Base-by-base conservation (phyloP, 2,113 vertebrate species). In the Mesitornis unicolor region DNA sequence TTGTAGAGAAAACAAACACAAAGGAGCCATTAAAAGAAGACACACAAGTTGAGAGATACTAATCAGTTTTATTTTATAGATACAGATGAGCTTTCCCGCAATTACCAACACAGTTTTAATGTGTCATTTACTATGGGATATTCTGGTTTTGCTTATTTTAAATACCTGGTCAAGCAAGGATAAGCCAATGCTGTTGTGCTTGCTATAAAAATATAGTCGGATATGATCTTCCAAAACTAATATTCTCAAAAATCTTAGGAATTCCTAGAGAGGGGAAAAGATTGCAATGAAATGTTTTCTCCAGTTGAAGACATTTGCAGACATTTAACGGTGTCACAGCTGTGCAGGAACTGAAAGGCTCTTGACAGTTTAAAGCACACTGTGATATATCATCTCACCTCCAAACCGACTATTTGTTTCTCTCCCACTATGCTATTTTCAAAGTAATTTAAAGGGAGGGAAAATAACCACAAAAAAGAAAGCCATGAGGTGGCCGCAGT, bases 41-140 rank as follows among this genome's bases (percentile, higher is more conserved):
- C 93, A 95, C 89, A 74, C 56, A 95, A 79, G 89, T 95, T 92
- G 95, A 96, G 97, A 97, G 97, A 98, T 97, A 97, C 56, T 78
- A 90, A 97, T 95, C 94, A 93, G 81, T 91, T 98, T 98, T 98
- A 98, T 98, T 98, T 97, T 95, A 98, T 97, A 98, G 98, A 97
- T 97, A 97, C 97, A 98, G 94, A 98, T 96, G 97, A 97, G 51
- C 83, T 98, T 95, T 96, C 94, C 95, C 54, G 57, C 97, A 97
- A 95, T 97, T 95, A 97, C 89, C 95, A 96, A 97, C 92, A 95
- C 59, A 93, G 87, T 67, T 96, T 97, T 84, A 94, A 94, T 45
- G 95, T 97, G 95, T 92, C 94, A 93, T 94, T 97, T 97, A 93
- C 94, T 94, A 90, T 56, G 91, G 89, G 51, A 95, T 79, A 87